Conservation (phyloP, 2,888 invertebrate species). For the Cactoblastis cactorum region DNA sequence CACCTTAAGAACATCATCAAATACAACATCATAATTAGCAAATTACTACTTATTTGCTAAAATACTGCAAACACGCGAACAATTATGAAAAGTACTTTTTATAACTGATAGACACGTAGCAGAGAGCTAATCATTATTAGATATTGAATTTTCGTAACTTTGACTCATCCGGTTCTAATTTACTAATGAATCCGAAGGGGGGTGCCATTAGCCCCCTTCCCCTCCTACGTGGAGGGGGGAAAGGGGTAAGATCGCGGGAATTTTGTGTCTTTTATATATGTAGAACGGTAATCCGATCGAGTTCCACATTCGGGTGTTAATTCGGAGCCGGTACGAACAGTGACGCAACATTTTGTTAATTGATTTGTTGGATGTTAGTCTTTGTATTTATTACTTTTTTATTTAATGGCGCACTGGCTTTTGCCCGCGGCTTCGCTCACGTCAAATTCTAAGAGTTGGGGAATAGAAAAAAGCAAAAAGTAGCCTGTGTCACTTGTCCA, state of each 20-base stretch:
- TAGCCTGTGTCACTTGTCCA: no score
- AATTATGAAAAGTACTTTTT: slow-evolving; percentile 22
- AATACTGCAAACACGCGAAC: background rate
- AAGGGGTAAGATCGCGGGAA: slow-evolving; percentile 72
- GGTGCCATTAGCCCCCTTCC: slow-evolving; percentile 66
- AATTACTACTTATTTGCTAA: background rate
- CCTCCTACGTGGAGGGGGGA: slow-evolving; percentile 33
- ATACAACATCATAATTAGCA: no score
- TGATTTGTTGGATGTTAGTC: slow-evolving; percentile 32
- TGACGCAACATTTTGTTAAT: slow-evolving; percentile 44
- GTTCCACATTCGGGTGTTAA: slow-evolving; percentile 71
- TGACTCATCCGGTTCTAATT: slow-evolving; percentile 80
- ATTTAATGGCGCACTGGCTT: background rate
- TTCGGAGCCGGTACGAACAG: slow-evolving; percentile 45
- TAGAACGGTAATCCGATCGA: slow-evolving; percentile 77
- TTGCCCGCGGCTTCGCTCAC: no score
- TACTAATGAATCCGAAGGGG: slow-evolving; percentile 77
- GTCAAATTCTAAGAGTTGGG: no score
- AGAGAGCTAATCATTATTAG: slow-evolving; percentile 73
- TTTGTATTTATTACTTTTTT: slow-evolving; percentile 19
- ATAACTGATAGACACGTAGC: slow-evolving; percentile 65
- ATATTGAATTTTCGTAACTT: slow-evolving; percentile 80
- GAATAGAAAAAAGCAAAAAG: no score
- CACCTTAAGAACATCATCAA: no score
- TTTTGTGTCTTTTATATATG: slow-evolving; percentile 77